A percentile compares a stretch with the other conserved stretches of the same genome.
These are phyloP conservation scores for Terrapene triunguis DNA, from an alignment of 2,113 vertebrate species.

Conservation along the genomic window DNA sequence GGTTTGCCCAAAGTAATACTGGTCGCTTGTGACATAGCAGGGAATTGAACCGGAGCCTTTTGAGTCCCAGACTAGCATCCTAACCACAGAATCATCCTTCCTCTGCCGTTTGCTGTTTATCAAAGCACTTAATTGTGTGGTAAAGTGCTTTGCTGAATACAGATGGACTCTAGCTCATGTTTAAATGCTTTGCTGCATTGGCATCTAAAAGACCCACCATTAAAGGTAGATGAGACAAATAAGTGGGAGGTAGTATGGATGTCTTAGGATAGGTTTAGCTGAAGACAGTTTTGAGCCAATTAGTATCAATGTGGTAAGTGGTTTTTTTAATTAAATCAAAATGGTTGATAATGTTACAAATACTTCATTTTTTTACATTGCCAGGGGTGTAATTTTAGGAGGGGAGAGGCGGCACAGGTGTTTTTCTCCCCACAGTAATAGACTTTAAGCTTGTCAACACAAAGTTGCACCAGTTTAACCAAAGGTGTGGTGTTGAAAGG, in stretches of 20 bases:
- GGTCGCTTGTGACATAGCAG: neutral
- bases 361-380: rapidly evolving
- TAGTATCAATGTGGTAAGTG: neutral
- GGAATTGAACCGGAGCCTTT: neutral
- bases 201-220: neutral
- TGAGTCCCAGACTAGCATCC: neutral
- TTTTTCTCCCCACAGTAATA: slow-evolving; percentile 23
- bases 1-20: neutral
- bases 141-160: neutral
- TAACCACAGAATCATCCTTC: neutral
- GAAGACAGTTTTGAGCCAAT: neutral
- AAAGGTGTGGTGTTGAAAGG: neutral
- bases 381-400: neutral
- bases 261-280: neutral
- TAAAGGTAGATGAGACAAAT: neutral
- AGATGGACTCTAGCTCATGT: neutral
- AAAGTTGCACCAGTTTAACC: neutral
- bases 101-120: neutral
- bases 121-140: neutral
- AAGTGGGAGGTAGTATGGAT: neutral
- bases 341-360: neutral
- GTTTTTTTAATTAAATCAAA: neutral
- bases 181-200: neutral
- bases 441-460: rapidly evolving
- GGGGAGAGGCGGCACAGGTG: neutral